phyloP scores from a whole-genome alignment of 2,113 vertebrate species.

The Seriola aureovittata region DNA sequence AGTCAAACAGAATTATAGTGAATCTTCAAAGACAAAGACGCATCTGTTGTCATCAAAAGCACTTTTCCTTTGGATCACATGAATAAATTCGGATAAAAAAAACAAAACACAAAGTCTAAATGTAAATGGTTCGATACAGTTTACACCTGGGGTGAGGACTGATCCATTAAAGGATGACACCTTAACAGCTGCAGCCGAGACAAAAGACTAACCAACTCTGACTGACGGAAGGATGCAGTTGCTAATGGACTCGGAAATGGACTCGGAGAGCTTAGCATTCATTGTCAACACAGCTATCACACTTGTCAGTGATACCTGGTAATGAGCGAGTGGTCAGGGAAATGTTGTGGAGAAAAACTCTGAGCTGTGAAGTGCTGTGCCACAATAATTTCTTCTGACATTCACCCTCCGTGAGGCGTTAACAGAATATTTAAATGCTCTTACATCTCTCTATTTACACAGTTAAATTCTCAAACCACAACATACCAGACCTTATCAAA shows the following conservation, averaged over 20 bases:
- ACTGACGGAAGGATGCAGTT: conserved; percentile 48
- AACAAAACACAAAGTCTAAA: not conserved
- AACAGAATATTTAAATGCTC: not conserved
- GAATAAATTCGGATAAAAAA: not conserved
- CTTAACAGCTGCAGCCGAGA: conserved; percentile 44
- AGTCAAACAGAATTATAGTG: conserved; percentile 18
- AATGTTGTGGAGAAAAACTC: not conserved
- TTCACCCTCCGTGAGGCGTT: not conserved
- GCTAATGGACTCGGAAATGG: conserved; percentile 61
- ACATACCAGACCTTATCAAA: not conserved
- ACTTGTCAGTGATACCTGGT: conserved; percentile 42
- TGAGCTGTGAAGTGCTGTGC: not conserved
- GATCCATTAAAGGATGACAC: conserved; percentile 32
- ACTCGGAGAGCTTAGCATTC: conserved; percentile 26
- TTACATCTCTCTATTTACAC: not conserved
- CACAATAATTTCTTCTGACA: not conserved
- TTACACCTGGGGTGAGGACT: conserved; percentile 25
- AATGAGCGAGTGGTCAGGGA: conserved; percentile 33
- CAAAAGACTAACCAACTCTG: conserved; percentile 54
- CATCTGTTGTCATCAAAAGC: conserved; percentile 22
- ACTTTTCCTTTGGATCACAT: not conserved
- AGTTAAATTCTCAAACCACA: not conserved
- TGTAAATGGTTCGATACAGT: not conserved
- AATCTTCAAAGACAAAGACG: conserved; percentile 10
- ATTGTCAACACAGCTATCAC: conserved; percentile 46